Base-by-base conservation (phyloP, 2,113 vertebrate genomes). In the Carlito syrichta region DNA sequence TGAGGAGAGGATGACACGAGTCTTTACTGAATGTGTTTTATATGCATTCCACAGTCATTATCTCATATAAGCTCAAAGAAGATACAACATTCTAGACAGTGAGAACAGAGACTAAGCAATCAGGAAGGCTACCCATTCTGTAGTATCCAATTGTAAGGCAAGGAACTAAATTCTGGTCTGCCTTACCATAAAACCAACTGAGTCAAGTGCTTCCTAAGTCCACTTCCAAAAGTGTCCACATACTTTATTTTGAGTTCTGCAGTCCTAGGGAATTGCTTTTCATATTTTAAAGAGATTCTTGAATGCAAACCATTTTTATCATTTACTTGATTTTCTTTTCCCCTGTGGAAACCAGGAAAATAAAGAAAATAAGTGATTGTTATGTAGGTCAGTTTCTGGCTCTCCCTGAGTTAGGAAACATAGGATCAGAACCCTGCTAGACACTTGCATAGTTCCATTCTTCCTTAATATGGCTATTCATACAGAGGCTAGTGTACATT, bases 301-400 rank as follows among this genome's bases (percentile, higher is more conserved):
- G 82, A 84, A 88, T 95, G 54, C 48, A 93, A 92, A 81, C 52
- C 58, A 77, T 82, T 94, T 91, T 52, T 92, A 81, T 74, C 66
- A 69, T 71, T 88, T 54, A 45, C 58, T 93, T 90, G 48, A 76
- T 76, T 68, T 96, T 84, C 40, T 45, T 83, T 43, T 38, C 43
- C 35, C 27, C 62, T 73, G 40, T 93, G 87, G 62, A 96, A 95
- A 87, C 60, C 76, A 81, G 20, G 90, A 85, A 90, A 97, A 93
- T 79, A 93, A 93, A 93, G 45, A 89, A 95, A 96, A 96, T 83
- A 95, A 94, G 90, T 76, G 76, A 79, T 76, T 94, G 93, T 87
- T 78, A 94, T 94, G 50, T 90, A 90, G 74, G 96, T 83, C 91
- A 95, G 14, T 94, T 89, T 52, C 89, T 58, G 77, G 30, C 52